Conservation (phyloP, 2,797 vertebrate species). For the Ataeniobius toweri region DNA sequence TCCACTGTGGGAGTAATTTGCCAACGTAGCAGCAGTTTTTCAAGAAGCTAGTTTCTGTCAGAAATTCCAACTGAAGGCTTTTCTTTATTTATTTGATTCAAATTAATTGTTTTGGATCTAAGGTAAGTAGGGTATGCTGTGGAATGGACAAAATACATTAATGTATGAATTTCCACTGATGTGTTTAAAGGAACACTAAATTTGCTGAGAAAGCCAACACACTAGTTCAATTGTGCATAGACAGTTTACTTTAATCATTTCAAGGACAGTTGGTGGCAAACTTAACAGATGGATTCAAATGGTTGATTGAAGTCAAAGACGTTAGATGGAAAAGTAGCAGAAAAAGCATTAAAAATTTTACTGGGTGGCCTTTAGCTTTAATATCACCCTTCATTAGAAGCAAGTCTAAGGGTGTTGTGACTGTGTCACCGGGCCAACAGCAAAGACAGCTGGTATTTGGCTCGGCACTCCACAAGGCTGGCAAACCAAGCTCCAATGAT, state of each 20-base stretch:
- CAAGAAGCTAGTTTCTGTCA: constrained; percentile 4
- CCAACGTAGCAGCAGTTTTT: constrained; percentile 34
- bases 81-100: constrained; percentile 8
- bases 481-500: constrained; percentile 56
- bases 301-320: constrained; percentile 34
- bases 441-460: constrained; percentile 72
- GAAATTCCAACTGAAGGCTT: neutral
- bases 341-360: constrained; percentile 9
- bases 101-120: constrained; percentile 1
- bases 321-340: constrained; percentile 39
- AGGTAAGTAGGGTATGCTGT: neutral
- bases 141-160: neutral
- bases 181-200: constrained; percentile 21
- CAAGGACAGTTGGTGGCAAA: constrained; percentile 27
- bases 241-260: constrained; percentile 23
- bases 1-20: constrained; percentile 31
- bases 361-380: constrained; percentile 43
- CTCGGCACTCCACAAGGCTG: constrained; percentile 43
- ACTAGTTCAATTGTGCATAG: constrained; percentile 14
- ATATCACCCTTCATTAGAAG: constrained; percentile 28
- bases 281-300: constrained; percentile 36
- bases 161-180: constrained; percentile 17
- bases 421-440: constrained; percentile 34
- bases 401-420: constrained; percentile 5
- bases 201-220: constrained; percentile 9